Conservation (phyloP, 2,888 invertebrate genomes). For the Zonitis immaculata region DNA sequence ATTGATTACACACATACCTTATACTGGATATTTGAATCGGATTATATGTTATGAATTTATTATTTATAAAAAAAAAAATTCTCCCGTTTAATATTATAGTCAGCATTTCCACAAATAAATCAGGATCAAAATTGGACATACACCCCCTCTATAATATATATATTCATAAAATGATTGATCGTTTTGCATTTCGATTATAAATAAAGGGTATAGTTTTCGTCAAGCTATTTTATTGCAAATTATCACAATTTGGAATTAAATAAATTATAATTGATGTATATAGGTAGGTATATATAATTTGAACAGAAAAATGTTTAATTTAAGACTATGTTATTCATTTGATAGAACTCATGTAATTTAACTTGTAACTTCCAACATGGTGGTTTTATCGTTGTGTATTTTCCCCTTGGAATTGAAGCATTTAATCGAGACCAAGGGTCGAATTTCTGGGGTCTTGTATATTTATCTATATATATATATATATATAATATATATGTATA, state of each 20-base stretch:
- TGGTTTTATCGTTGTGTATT: neutral
- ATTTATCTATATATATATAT: no score
- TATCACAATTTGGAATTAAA: neutral
- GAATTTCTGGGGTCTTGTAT: neutral
- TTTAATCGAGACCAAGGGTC: neutral
- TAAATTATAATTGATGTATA: neutral
- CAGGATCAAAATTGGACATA: neutral
- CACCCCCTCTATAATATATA: no score
- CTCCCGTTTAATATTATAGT: neutral
- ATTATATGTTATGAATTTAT: no score
- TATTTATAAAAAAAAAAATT: neutral
- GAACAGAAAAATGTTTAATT: no score
- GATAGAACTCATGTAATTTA: neutral
- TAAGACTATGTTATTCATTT: neutral
- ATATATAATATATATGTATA: no score
- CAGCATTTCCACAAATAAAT: neutral
- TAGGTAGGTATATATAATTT: no score
- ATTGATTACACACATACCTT: no score
- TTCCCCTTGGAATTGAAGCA: neutral
- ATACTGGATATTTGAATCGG: no score
- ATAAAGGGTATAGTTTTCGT: neutral
- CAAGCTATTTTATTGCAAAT: neutral
- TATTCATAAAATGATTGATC: neutral
- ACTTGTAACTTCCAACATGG: constrained; percentile 1
- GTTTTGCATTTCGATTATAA: neutral